Percentiles rank a stretch among this genome's conserved stretches.
Evolutionary conservation across 2,113 vertebrate species (phyloP).

Genomic region (Hippocampus guttulatus): DNA sequence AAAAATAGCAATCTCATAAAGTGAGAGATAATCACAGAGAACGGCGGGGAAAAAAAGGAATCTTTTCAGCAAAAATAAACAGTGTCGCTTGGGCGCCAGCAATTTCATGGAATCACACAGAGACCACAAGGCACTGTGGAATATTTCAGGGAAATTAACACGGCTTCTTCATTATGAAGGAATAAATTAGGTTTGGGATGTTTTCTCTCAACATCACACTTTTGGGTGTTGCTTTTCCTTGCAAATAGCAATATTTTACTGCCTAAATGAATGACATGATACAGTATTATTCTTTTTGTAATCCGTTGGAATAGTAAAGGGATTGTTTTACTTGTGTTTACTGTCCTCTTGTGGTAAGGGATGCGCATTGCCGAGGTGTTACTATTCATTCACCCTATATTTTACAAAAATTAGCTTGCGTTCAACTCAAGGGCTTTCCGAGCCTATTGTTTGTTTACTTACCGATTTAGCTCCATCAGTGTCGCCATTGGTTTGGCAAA

Average conservation of each 20-base stretch:
- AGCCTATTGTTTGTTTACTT: too few relatives aligned
- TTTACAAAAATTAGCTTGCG: neutral
- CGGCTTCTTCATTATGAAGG: conserved; percentile 43
- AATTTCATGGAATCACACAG: conserved; percentile 29
- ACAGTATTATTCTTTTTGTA: neutral
- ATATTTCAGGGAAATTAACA: conserved; percentile 32
- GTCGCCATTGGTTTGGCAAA: conserved; percentile 55
- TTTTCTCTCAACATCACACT: conserved; percentile 29
- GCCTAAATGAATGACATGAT: neutral
- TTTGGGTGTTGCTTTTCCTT: conserved; percentile 11
- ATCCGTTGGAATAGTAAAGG: neutral
- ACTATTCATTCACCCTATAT: neutral
- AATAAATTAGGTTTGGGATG: conserved; percentile 48
- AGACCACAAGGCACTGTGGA: conserved; percentile 21
- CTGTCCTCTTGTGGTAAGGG: conserved; percentile 50
- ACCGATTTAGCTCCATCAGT: conserved; percentile 51
- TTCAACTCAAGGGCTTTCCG: too few relatives aligned
- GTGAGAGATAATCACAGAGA: conserved; percentile 15
- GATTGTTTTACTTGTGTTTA: conserved; percentile 32
- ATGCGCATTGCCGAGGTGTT: conserved; percentile 5
- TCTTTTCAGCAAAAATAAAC: conserved; percentile 8
- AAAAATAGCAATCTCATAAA: conserved; percentile 40
- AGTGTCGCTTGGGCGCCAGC: conserved; percentile 20
- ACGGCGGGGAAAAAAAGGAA: conserved; percentile 16
- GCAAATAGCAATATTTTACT: conserved; percentile 4